Evolutionary conservation across 2,888 invertebrate genomes (phyloP), one percentile per base, ranked within the genome.

Genomic region (Ennomos fuscantarius): DNA sequence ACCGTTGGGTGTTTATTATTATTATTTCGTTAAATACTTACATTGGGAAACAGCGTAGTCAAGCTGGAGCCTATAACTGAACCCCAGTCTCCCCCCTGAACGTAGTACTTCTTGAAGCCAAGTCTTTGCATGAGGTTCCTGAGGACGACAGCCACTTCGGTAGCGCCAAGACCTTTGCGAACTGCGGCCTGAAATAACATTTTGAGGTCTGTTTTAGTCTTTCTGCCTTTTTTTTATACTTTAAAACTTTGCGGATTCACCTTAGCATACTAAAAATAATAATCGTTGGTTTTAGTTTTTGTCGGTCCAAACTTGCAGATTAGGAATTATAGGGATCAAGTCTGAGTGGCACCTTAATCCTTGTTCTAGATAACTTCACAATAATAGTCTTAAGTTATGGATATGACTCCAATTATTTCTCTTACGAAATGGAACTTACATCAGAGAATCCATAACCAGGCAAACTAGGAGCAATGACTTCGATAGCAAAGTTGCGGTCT

Each of bases 21-120:
- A n/a, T n/a, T n/a, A 24, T 1, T 3, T 24, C 24, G 6, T 6
- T 24, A 24, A 24, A 24, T 31, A 44, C 55, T 68, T 69, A 86
- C 86, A 58, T 83, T 52, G 32, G 86, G 92, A 24, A 96, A 95
- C 65, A 93, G n/a, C 0, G 84, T 86, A 0, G 64, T 76, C 65
- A 87, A 68, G 32, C 52, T 55, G 41, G 58, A 68, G 0, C 76
- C 74, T 5, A 96, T 70, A 86, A 81, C 0, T 73, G 86, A 1
- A 87, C 98, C 98, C 96, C 96, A 97, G 80, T 97, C 97, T 0
- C 97, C 97, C 0, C 84, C 87, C 49, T 96, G 96, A 0, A 94
- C 79, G 78, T 94, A 95, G 78, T 92, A 97, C 73, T 93, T 90
- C 15, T 94, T 78, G 75, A 90, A 93, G 0, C 95, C 95, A 0